Conservation (phyloP, 2,113 vertebrate species). For the Aleadryas rufinucha region DNA sequence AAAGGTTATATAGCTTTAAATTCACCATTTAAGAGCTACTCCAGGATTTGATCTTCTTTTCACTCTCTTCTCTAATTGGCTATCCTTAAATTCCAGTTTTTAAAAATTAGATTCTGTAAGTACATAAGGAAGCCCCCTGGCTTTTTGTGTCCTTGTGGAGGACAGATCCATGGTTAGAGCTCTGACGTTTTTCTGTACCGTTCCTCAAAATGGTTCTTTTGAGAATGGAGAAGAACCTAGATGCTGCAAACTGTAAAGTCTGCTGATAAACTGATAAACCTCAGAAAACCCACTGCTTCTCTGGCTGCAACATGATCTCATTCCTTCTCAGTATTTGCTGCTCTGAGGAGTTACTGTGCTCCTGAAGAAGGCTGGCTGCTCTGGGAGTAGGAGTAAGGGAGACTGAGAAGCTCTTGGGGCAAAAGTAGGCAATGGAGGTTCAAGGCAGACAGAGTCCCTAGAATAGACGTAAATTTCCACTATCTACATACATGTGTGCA, state of each 20-base stretch:
- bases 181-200: neutral
- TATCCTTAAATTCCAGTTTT: neutral
- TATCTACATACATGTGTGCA: neutral
- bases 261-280: neutral
- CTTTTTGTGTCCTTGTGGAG: neutral
- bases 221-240: neutral
- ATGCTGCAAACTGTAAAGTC: neutral
- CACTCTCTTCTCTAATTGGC: neutral
- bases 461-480: neutral
- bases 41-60: neutral
- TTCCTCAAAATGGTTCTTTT: neutral
- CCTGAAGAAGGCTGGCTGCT: neutral
- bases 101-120: neutral
- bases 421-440: neutral
- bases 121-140: neutral
- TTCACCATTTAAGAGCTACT: neutral
- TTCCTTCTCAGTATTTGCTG: neutral
- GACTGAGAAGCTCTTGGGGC: neutral
- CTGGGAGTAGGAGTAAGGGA: neutral
- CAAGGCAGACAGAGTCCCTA: neutral
- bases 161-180: neutral
- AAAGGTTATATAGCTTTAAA: neutral
- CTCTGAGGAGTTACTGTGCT: neutral
- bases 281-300: neutral
- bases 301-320: neutral